These are phyloP conservation scores for Chrysopa pallens DNA, from an alignment of 1,140 invertebrate genomes.

Conservation along the genomic window DNA sequence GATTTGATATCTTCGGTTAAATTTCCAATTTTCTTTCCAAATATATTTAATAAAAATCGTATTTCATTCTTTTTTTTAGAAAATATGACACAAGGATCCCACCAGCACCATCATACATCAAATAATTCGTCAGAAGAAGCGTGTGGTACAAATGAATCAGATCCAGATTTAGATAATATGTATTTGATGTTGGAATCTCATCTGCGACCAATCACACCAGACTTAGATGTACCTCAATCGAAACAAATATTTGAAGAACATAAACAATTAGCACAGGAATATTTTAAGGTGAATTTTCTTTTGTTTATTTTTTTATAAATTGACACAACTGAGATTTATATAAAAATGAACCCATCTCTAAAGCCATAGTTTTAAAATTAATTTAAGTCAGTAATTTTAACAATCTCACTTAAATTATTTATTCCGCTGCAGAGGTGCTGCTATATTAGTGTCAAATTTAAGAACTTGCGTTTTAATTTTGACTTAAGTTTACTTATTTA, in stretches of 20 bases:
- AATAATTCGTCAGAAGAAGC: neutral
- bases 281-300: slow-evolving; percentile 35
- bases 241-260: slow-evolving; percentile 71
- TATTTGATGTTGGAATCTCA: slow-evolving; percentile 59
- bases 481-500: no score
- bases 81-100: slow-evolving; percentile 4
- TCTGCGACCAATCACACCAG: slow-evolving; percentile 60
- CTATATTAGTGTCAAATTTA: neutral
- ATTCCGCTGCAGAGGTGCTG: neutral
- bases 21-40: no score
- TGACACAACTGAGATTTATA: neutral
- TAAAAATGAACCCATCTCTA: slow-evolving; percentile 9
- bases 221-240: slow-evolving; percentile 56
- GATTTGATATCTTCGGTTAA: no score
- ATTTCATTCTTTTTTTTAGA: no score
- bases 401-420: neutral
- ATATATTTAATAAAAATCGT: no score
- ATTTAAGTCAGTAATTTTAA: neutral
- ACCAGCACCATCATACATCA: slow-evolving; percentile 4
- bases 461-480: neutral
- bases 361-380: neutral
- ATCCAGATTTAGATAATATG: slow-evolving; percentile 47
- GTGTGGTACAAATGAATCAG: slow-evolving; percentile 20
- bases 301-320: neutral
- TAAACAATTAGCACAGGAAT: slow-evolving; percentile 57